Percentiles rank a stretch among this genome's conserved stretches.
These are phyloP conservation scores for Apeltes quadracus DNA, from an alignment of 2,113 vertebrate genomes.

Conservation along the genomic window DNA sequence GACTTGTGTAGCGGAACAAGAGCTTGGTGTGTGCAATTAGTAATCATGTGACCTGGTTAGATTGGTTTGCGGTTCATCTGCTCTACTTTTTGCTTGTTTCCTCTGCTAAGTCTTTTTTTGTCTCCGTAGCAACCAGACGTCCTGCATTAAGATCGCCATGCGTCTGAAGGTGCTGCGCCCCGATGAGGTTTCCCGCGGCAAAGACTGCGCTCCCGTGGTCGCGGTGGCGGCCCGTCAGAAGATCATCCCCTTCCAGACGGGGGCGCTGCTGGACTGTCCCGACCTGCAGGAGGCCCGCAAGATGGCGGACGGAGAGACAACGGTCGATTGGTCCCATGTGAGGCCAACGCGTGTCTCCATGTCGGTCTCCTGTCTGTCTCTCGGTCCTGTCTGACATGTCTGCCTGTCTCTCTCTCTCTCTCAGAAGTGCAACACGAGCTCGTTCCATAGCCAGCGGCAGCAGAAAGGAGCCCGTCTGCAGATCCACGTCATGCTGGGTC, in stretches of 20 bases:
- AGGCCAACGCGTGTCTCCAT: conserved; percentile 8
- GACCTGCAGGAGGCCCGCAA: conserved; percentile 81
- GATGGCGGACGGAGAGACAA: conserved; percentile 72
- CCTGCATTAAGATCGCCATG: conserved; percentile 87
- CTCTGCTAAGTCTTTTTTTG: background rate
- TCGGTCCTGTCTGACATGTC: background rate
- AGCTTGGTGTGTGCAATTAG: too few species aligned
- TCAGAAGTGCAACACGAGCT: background rate
- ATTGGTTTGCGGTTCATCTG: background rate
- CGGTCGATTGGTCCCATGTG: conserved; percentile 86
- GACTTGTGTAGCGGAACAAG: too few species aligned
- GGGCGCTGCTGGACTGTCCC: conserved; percentile 81
- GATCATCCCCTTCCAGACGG: conserved; percentile 74
- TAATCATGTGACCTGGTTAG: background rate
- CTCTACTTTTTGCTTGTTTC: too few species aligned
- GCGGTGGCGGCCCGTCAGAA: conserved; percentile 5
- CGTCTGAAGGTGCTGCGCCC: conserved; percentile 82
- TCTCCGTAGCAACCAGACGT: conserved; percentile 84
- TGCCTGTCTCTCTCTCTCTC: background rate
- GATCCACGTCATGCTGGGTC: conserved; percentile 69
- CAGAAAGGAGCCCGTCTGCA: conserved; percentile 66
- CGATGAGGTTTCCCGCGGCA: conserved; percentile 25
- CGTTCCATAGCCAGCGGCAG: conserved; percentile 47
- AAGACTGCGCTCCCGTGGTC: conserved; percentile 58
- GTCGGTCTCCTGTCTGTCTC: background rate